These are phyloP conservation scores for Vesta saturnalis DNA, from an alignment of 2,888 invertebrate genomes.

Conservation along the genomic window DNA sequence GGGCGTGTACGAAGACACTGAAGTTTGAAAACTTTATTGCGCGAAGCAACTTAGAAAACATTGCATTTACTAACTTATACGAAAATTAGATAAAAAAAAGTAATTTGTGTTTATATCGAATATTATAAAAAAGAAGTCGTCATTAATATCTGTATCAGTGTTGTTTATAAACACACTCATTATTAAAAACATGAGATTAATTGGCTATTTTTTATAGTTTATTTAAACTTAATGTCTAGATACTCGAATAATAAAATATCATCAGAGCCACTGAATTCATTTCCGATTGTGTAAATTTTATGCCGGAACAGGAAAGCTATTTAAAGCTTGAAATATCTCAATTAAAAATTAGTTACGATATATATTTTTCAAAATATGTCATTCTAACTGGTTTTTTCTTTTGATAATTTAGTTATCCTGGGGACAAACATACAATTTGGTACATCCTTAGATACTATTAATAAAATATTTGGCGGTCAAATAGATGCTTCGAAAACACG, in stretches of 20 bases:
- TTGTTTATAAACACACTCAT: not conserved
- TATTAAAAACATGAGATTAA: not conserved
- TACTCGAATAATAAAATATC: no score
- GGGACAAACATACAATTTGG: no score
- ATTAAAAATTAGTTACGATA: conserved; percentile 1
- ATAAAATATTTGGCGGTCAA: no score
- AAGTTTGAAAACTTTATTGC: conserved; percentile 35
- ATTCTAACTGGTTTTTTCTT: no score
- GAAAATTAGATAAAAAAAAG: conserved; percentile 5
- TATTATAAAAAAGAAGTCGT: not conserved
- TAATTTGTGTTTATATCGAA: not conserved
- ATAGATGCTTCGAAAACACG: no score
- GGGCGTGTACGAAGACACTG: conserved; percentile 44
- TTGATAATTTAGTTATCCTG: not conserved
- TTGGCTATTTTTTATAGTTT: not conserved
- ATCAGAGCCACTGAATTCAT: not conserved
- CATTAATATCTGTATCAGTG: not conserved
- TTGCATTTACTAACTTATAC: conserved; percentile 6
- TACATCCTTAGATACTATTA: no score
- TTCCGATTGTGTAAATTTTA: conserved; percentile 1
- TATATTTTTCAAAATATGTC: not conserved
- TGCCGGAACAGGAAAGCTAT: not conserved
- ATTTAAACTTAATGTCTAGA: not conserved
- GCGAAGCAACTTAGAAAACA: conserved; percentile 20
- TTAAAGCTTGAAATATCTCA: not conserved